Base-by-base conservation (phyloP, 2,113 vertebrate genomes). In the Toxotes jaculatrix region DNA sequence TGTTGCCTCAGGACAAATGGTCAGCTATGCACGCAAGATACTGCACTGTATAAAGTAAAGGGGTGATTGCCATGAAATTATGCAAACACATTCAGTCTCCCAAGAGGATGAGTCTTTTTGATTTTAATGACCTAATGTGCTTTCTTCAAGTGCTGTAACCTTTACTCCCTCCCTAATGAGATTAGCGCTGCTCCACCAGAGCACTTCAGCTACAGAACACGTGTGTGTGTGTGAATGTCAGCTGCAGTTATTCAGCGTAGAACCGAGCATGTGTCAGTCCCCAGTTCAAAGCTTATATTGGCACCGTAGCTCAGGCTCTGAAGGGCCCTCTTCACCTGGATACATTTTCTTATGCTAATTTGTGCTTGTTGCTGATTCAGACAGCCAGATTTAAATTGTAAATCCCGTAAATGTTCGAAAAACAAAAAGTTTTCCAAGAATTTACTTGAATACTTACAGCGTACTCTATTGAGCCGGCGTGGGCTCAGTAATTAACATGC, bases 331-430 rank as follows among this genome's bases (percentile, higher is more conserved):
- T 57, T 67, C 62, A 60, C 34, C 53, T 60, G n/a, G 16, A 40
- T 31, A 42, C 56, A 19, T n/a, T 80, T 66, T 43, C 5, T 61
- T 0, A 81, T 68, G 79, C 63, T 61, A 61, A 74, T 81, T 38
- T 62, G 36, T 2, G 32, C 64, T 55, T 36, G 17, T 27, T 34
- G 64, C 27, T 16, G 23, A 61, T 56, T 45, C 17, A 45, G 16
- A 47, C 13, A n/a, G 13, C 17, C n/a, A 32, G 4, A 80, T 73
- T 38, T 51, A 40, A 40, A 66, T 66, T 60, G 16, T 67, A 74
- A 67, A 81, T 74, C 34, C 27, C 32, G 38, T 23, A 64, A 51
- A 68, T 7, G 47, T 49, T 49, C 2, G 8, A 36, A 34, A 79
- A 71, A 43, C 11, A 60, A 51, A 73, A 55, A 7, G 3, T 53